Evolutionary conservation across 2,888 invertebrate genomes (phyloP), one percentile per base, ranked within the genome.

Genomic region (Dorcus parallelipipedus): DNA sequence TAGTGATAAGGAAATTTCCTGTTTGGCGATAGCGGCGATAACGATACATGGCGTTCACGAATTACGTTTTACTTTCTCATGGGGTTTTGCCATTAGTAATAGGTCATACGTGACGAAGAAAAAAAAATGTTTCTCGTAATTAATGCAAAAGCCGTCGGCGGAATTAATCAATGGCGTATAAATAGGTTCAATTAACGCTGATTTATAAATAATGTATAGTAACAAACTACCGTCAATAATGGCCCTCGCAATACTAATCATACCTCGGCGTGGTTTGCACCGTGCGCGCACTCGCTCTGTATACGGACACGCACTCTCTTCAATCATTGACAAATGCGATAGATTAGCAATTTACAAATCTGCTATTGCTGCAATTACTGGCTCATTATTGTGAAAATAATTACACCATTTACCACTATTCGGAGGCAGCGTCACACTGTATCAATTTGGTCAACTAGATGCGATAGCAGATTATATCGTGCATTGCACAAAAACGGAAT

Each of bases 261-360:
- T 61, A 60, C 53, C 26, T 40, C 52, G 20, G 38, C 42, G 42
- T 6, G n/a, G 43, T 10, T 42, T 26, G 42, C 38, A 41, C 48
- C 49, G 43, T 54, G 45, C 62, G 48, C 52, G 38, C 49, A 49
- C 58, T 58, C 52, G 62, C 38, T 50, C 56, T 9, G 45, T 20
- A 51, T 40, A 39, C 10, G 56, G 45, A n/a, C 45, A 51, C 49
- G 59, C 55, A 59, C 55, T 56, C 51, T 67, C 69, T 69, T 71
- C 73, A 74, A 74, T 73, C 73, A 72, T 69, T 74, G 76, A 77
- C 73, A 75, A 77, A 76, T 75, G 77, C 75, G 74, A 76, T 73
- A 76, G 77, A 78, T 78, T 78, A 78, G 77, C 76, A 78, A 78
- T 77, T 78, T 78, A 76, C 78, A 76, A 78, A 77, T 78, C 78